Evolutionary conservation across 1,140 invertebrate genomes (phyloP).

Genomic region (Caenorhabditis inopinata): DNA sequence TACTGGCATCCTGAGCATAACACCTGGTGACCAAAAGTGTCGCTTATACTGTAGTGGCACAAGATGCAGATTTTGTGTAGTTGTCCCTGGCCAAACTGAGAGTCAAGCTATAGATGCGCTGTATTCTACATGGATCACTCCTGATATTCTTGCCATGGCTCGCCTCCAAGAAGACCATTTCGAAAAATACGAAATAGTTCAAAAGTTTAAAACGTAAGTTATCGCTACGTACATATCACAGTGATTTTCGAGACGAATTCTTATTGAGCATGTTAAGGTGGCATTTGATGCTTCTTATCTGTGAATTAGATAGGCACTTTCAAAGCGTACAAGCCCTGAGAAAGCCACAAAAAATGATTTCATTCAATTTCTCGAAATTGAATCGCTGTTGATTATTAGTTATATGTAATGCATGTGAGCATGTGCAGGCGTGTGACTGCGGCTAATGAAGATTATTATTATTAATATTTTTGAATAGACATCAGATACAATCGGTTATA

Average conservation of each 20-base stretch:
- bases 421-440: no score
- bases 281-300: no score
- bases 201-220: slow-evolving; percentile 36
- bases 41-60: slow-evolving; percentile 21
- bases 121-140: slow-evolving; percentile 38
- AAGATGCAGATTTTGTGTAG: slow-evolving; percentile 1
- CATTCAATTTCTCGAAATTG: no score
- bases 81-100: background rate
- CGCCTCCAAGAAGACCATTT: slow-evolving; percentile 15
- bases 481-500: slow-evolving; percentile 23
- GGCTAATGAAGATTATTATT: background rate
- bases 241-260: no score
- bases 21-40: slow-evolving; percentile 29
- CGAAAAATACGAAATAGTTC: background rate
- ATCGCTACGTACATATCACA: no score
- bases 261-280: no score
- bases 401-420: no score
- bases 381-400: no score
- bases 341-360: no score
- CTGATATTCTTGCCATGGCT: slow-evolving; percentile 37
- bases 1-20: slow-evolving; percentile 19
- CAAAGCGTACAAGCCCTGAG: no score
- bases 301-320: no score
- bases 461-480: slow-evolving; percentile 9
- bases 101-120: slow-evolving; percentile 5